Conservation (phyloP, 2,888 invertebrate genomes). For the Galerucella calmariensis region DNA sequence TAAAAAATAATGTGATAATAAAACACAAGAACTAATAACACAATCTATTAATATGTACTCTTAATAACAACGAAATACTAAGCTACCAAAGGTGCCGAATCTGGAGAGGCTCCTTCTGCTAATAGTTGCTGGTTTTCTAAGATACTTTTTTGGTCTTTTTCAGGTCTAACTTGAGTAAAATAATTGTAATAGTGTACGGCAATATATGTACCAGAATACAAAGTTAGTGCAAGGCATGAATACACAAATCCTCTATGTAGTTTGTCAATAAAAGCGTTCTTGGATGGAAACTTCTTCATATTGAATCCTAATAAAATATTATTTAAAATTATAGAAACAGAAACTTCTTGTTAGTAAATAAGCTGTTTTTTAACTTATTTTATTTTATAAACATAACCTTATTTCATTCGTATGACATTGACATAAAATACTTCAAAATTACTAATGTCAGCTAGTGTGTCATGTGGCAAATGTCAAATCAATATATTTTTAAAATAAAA, state of each 20-base stretch:
- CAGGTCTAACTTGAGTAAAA: slow-evolving; percentile 66
- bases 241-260: slow-evolving; percentile 70
- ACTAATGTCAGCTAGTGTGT: too few relatives aligned
- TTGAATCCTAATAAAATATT: slow-evolving; percentile 20
- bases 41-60: slow-evolving; percentile 24
- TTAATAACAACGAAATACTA: slow-evolving; percentile 25
- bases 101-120: slow-evolving; percentile 65
- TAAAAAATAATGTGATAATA: not conserved
- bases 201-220: slow-evolving; percentile 66
- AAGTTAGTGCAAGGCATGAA: slow-evolving; percentile 68
- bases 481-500: not conserved
- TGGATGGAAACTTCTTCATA: slow-evolving; percentile 62
- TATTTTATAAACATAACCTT: slow-evolving; percentile 18
- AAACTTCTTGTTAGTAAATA: slow-evolving; percentile 2
- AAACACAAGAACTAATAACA: slow-evolving; percentile 8
- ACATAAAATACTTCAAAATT: not conserved
- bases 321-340: not conserved
- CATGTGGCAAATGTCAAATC: not conserved
- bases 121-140: slow-evolving; percentile 64
- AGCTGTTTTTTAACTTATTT: not conserved
- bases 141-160: slow-evolving; percentile 59
- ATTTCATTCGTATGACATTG: not conserved
- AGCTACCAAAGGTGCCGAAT: slow-evolving; percentile 56
- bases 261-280: slow-evolving; percentile 63
- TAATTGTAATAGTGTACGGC: slow-evolving; percentile 67